Evolutionary conservation across 2,888 invertebrate genomes (phyloP).

Genomic region (Netelia fuscicornis): DNA sequence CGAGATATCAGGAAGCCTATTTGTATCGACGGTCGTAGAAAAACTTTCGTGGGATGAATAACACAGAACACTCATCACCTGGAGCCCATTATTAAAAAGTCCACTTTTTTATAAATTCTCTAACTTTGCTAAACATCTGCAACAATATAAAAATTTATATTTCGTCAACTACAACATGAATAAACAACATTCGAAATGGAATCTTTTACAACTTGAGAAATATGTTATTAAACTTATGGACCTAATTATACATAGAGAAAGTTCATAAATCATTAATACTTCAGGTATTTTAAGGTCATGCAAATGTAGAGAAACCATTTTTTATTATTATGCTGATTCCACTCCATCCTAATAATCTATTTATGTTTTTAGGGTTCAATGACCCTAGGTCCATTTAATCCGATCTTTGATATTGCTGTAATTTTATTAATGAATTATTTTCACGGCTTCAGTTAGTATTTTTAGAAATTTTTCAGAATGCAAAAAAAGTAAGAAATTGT

Average conservation of each 20-base stretch:
- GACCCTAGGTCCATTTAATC: no score
- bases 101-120: conserved; percentile 4
- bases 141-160: conserved; percentile 12
- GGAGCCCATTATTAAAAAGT: conserved; percentile 75
- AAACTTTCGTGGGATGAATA: conserved; percentile 70
- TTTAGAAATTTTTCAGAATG: background rate
- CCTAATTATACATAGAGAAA: no score
- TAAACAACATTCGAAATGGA: no score
- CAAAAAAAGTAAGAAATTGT: background rate
- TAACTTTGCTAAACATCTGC: conserved; percentile 18
- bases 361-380: no score
- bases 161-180: background rate
- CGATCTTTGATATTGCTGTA: no score
- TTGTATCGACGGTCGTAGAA: conserved; percentile 56
- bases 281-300: no score
- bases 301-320: no score
- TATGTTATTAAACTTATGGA: no score
- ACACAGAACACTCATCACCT: conserved; percentile 81
- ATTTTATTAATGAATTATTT: background rate
- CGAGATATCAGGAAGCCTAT: conserved; percentile 27
- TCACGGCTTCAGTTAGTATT: background rate
- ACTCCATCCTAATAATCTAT: no score
- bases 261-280: no score
- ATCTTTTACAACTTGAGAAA: no score
- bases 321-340: no score